Percentiles rank a stretch among this genome's conserved stretches.
Conservation (phyloP, 2,888 invertebrate genomes). For the Drosophila planitibia region DNA sequence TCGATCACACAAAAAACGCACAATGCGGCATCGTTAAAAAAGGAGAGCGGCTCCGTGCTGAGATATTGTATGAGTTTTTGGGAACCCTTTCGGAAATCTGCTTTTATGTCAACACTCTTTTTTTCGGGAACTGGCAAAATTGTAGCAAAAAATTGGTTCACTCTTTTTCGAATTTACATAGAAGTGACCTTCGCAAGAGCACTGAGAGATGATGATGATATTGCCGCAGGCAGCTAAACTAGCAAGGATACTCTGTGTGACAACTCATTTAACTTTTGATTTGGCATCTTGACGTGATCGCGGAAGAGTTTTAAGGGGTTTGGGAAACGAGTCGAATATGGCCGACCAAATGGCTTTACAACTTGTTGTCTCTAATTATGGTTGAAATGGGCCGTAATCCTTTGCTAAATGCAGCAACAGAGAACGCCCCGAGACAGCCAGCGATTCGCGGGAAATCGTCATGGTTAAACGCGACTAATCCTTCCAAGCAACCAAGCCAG, state of each 20-base stretch:
- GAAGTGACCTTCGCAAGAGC: slow-evolving; percentile 58
- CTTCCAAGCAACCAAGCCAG: slow-evolving; percentile 51
- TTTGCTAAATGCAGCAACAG: slow-evolving; percentile 75
- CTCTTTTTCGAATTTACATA: slow-evolving; percentile 59
- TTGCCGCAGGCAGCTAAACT: background rate
- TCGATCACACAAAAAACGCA: slow-evolving; percentile 62
- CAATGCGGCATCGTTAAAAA: slow-evolving; percentile 71
- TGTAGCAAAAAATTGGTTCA: slow-evolving; percentile 78
- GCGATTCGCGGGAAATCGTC: slow-evolving; percentile 60
- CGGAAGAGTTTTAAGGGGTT: slow-evolving; percentile 12
- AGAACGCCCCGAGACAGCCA: slow-evolving; percentile 57
- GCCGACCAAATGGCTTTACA: slow-evolving; percentile 77
- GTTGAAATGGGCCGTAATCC: slow-evolving; percentile 79
- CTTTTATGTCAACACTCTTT: slow-evolving; percentile 37
- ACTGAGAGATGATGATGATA: slow-evolving; percentile 8
- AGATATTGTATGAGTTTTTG: slow-evolving; percentile 33
- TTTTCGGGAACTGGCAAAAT: slow-evolving; percentile 28
- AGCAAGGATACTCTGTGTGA: slow-evolving; percentile 23
- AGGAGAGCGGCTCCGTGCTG: slow-evolving; percentile 70
- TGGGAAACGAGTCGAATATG: slow-evolving; percentile 16
- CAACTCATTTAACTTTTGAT: slow-evolving; percentile 78
- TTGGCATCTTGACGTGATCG: slow-evolving; percentile 66
- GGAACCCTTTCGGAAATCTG: slow-evolving; percentile 28
- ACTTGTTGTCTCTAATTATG: slow-evolving; percentile 84
- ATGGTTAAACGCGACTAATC: slow-evolving; percentile 79